These are phyloP conservation scores for Rhaphigaster nebulosa DNA, from an alignment of 2,888 invertebrate species.

Conservation along the genomic window DNA sequence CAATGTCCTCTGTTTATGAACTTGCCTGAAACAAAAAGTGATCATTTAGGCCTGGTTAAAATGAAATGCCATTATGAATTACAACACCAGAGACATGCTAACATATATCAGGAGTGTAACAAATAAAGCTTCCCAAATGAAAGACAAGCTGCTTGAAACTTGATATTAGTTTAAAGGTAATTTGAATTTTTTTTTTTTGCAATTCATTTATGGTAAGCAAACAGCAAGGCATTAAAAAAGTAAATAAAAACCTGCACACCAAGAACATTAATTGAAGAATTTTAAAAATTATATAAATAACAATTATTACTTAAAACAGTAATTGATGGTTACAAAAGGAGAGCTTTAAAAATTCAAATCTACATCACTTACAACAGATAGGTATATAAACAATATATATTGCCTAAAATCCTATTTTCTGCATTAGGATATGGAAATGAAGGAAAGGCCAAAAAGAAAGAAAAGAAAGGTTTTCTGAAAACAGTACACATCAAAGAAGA, in stretches of 20 bases:
- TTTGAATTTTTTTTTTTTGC: no score
- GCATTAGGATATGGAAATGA: neutral
- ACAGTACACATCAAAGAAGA: constrained; percentile 45
- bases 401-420: constrained; percentile 2
- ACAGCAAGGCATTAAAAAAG: constrained; percentile 11
- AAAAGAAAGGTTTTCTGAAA: constrained; percentile 12
- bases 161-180: neutral
- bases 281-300: neutral
- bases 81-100: neutral
- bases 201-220: neutral
- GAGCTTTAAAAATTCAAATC: constrained; percentile 10
- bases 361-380: constrained; percentile 7
- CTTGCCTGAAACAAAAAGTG: constrained; percentile 60
- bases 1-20: constrained; percentile 63
- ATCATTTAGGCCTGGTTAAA: neutral
- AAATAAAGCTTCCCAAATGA: constrained; percentile 6
- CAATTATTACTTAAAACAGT: neutral
- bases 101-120: neutral
- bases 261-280: neutral
- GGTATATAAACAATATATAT: neutral
- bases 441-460: neutral
- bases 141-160: neutral
- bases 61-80: neutral
- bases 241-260: constrained; percentile 11
- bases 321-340: neutral